Percentiles rank a stretch among this genome's conserved stretches.
These are phyloP conservation scores for Indri indri DNA, from an alignment of 2,113 vertebrate species.

Conservation along the genomic window DNA sequence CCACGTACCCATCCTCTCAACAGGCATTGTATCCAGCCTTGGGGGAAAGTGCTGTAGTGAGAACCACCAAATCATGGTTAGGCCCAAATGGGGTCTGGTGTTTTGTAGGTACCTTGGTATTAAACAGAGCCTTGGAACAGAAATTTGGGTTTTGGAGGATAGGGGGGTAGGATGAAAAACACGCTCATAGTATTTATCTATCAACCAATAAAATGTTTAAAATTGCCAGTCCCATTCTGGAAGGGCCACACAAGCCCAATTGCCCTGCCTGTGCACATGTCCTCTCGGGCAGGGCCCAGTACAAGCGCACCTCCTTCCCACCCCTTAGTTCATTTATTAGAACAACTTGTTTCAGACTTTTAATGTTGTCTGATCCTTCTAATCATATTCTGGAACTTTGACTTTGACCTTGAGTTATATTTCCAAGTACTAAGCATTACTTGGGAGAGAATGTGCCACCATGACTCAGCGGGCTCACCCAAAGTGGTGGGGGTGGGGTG, in stretches of 20 bases:
- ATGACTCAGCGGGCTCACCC: background rate
- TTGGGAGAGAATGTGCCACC: background rate
- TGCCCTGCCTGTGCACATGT: background rate
- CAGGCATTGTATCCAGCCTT: background rate
- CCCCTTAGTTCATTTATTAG: background rate
- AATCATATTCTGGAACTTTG: slow-evolving; percentile 26
- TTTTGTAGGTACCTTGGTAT: background rate
- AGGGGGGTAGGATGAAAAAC: background rate
- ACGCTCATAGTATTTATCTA: background rate
- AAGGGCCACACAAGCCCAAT: background rate
- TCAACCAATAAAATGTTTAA: background rate
- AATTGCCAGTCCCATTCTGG: background rate
- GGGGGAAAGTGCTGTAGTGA: too few relatives aligned
- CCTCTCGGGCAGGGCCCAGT: background rate
- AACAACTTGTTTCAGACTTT: background rate
- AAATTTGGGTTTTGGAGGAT: background rate
- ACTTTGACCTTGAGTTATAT: slow-evolving; percentile 23
- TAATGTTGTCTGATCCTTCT: background rate
- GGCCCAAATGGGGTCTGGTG: background rate
- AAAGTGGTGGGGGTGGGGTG: too few relatives aligned
- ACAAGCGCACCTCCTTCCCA: background rate
- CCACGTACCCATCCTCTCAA: background rate
- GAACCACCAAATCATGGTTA: background rate
- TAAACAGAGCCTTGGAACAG: background rate
- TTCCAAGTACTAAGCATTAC: background rate